These are phyloP conservation scores for Venusia cambrica DNA, from an alignment of 2,888 invertebrate genomes.

Conservation along the genomic window DNA sequence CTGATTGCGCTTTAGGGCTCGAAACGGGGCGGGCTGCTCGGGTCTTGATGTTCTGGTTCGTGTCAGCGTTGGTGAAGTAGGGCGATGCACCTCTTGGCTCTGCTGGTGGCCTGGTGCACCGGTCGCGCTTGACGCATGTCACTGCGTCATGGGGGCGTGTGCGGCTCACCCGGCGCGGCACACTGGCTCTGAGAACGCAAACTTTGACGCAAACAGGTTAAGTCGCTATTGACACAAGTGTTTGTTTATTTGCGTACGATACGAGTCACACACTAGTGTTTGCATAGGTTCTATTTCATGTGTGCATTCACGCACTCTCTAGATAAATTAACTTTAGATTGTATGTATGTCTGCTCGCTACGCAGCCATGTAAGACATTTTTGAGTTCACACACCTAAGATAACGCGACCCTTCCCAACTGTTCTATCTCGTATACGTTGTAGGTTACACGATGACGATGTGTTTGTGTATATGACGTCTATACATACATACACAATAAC, in stretches of 20 bases:
- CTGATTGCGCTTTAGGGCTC: slow-evolving; percentile 4
- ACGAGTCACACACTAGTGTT: slow-evolving; percentile 13
- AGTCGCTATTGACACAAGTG: slow-evolving; percentile 18
- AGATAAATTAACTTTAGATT: too few relatives aligned
- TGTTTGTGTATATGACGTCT: slow-evolving; percentile 11
- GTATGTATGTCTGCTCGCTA: too few relatives aligned
- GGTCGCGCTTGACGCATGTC: slow-evolving; percentile 76
- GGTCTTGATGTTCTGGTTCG: slow-evolving; percentile 24
- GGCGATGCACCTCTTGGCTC: slow-evolving; percentile 49
- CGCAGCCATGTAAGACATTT: too few relatives aligned
- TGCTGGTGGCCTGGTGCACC: slow-evolving; percentile 62
- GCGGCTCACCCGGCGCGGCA: slow-evolving; percentile 40
- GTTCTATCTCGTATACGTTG: background rate
- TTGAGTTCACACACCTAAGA: too few relatives aligned
- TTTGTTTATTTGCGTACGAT: slow-evolving; percentile 16
- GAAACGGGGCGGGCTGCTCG: slow-evolving; percentile 27
- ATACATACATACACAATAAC: slow-evolving; percentile 8
- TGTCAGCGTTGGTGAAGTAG: slow-evolving; percentile 23
- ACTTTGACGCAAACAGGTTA: slow-evolving; percentile 21
- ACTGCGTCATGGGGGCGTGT: slow-evolving; percentile 72
- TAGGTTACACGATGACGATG: slow-evolving; percentile 5
- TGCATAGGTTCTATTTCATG: slow-evolving; percentile 13
- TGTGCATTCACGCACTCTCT: slow-evolving; percentile 16
- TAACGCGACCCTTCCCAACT: background rate
- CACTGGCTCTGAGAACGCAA: slow-evolving; percentile 18